Conservation (phyloP, 2,113 vertebrate species). For the Melanerpes aurifrons region DNA sequence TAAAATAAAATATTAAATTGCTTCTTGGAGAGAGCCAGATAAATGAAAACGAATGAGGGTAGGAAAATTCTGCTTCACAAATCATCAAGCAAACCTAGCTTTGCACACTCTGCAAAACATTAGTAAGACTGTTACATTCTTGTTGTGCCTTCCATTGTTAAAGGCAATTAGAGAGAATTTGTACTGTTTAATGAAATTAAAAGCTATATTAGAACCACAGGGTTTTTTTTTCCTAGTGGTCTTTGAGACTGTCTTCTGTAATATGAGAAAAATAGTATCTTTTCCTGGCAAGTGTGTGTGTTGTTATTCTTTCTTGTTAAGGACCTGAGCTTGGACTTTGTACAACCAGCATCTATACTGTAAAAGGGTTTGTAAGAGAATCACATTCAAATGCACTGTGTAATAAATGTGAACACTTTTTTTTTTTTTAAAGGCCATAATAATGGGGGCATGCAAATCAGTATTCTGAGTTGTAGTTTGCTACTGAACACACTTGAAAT, state of each 20-base stretch:
- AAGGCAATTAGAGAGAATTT: background rate
- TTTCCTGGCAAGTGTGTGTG: background rate
- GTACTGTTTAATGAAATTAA: background rate
- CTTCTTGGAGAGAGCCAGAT: conserved; percentile 33
- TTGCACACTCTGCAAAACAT: background rate
- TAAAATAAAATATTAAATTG: conserved; percentile 34
- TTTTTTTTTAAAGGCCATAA: background rate
- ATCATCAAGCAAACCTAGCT: conserved; percentile 20
- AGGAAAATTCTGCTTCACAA: conserved; percentile 28
- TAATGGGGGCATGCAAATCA: background rate
- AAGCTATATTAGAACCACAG: conserved; percentile 1
- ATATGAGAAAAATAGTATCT: background rate
- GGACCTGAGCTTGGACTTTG: background rate
- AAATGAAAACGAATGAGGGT: conserved; percentile 53
- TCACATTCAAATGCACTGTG: background rate
- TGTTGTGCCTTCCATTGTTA: conserved; percentile 34
- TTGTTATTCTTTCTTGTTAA: background rate
- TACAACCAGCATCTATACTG: background rate
- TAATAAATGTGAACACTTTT: background rate
- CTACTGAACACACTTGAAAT: background rate
- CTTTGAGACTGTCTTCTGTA: background rate
- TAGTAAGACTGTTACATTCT: background rate
- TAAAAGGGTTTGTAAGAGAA: background rate
- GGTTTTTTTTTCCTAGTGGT: background rate
- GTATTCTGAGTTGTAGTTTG: background rate